Conservation (phyloP, 2,113 vertebrate genomes). For the Hoplias malabaricus region DNA sequence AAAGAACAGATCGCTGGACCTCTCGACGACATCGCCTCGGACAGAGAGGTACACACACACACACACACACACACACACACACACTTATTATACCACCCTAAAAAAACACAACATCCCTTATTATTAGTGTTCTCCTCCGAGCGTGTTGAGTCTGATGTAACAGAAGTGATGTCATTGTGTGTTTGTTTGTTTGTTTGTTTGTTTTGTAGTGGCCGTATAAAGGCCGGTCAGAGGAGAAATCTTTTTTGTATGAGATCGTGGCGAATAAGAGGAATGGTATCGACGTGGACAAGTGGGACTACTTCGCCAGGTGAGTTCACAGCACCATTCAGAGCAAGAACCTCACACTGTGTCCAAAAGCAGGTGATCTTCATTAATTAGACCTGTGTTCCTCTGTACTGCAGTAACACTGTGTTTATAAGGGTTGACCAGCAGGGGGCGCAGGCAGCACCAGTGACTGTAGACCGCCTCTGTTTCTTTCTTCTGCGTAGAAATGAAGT, state of each 20-base stretch:
- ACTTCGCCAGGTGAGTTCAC: constrained; percentile 92
- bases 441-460: too few species aligned
- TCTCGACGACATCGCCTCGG: constrained; percentile 18
- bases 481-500: too few species aligned
- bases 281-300: constrained; percentile 98
- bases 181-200: too few species aligned
- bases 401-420: not conserved
- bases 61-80: not conserved
- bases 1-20: constrained; percentile 90
- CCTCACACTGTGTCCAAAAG: too few species aligned
- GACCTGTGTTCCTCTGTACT: too few species aligned
- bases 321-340: too few species aligned
- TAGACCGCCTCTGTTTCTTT: too few species aligned
- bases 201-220: constrained; percentile 81
- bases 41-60: constrained; percentile 23
- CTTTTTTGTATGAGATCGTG: constrained; percentile 95
- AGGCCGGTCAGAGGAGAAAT: constrained; percentile 83
- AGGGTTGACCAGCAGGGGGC: too few species aligned
- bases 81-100: too few species aligned
- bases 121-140: not conserved
- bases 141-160: not conserved
- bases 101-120: too few species aligned
- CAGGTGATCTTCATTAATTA: too few species aligned
- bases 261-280: constrained; percentile 92
- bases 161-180: not conserved